Conservation (phyloP, 2,113 vertebrate genomes). For the Neofelis nebulosa region DNA sequence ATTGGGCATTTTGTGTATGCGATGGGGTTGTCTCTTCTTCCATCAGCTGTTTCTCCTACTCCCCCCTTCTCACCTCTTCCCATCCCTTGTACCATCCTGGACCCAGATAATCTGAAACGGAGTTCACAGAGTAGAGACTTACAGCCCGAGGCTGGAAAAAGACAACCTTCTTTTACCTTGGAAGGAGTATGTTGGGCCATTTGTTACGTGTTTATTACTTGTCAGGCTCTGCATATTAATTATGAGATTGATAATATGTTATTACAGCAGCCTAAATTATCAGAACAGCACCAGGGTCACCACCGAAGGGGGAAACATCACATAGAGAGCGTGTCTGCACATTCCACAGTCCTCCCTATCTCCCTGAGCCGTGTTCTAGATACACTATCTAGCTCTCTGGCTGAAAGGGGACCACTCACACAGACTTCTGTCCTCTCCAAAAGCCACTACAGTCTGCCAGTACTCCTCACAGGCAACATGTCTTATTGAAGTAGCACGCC, state of each 20-base stretch:
- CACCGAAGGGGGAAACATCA: background rate
- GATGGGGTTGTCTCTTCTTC: background rate
- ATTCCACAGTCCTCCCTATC: accelerated
- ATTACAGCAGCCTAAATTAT: background rate
- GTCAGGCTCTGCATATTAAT: background rate
- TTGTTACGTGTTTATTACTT: background rate
- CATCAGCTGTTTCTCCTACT: background rate
- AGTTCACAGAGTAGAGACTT: background rate
- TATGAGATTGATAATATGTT: background rate
- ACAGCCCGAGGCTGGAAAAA: background rate
- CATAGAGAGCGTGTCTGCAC: background rate
- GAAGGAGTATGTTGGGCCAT: background rate
- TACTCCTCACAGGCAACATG: background rate
- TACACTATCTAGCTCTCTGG: background rate
- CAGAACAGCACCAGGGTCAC: background rate
- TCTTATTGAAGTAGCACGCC: background rate
- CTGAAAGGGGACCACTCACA: background rate
- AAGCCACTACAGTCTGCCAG: background rate
- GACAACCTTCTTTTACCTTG: background rate
- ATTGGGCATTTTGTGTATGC: background rate
- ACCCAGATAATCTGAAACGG: background rate
- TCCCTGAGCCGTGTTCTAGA: background rate
- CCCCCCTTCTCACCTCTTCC: background rate
- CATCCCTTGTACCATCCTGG: background rate
- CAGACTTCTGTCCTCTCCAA: background rate